Evolutionary conservation across 1,140 invertebrate species (phyloP).

Genomic region (Campoletis sonorensis): DNA sequence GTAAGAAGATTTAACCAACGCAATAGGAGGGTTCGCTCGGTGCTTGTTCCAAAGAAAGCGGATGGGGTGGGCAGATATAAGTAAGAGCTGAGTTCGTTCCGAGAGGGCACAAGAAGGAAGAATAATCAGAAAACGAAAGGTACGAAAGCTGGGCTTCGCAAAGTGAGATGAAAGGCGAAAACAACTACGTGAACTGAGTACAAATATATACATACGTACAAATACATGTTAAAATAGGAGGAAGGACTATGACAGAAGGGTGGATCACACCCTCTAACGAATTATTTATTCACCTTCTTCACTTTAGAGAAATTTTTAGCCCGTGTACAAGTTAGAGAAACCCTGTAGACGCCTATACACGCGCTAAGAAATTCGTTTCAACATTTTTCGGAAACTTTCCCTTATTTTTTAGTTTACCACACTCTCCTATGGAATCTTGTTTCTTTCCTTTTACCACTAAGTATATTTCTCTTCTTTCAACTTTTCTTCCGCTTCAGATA

Average conservation of each 20-base stretch:
- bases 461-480: no score
- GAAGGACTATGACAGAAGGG: constrained; percentile 55
- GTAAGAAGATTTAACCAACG: constrained; percentile 13
- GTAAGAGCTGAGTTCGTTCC: constrained; percentile 38
- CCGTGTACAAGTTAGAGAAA: constrained; percentile 8
- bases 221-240: constrained; percentile 29
- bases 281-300: constrained; percentile 55
- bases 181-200: background rate
- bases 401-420: background rate
- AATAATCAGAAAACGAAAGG: constrained; percentile 45
- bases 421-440: background rate
- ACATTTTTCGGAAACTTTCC: background rate
- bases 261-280: constrained; percentile 48
- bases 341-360: background rate
- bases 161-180: constrained; percentile 28
- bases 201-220: background rate
- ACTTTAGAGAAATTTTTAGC: constrained; percentile 47
- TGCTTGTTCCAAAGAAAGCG: constrained; percentile 3
- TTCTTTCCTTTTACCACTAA: background rate
- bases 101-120: constrained; percentile 35
- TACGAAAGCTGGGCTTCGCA: background rate
- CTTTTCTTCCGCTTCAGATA: background rate
- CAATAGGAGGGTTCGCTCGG: constrained; percentile 8
- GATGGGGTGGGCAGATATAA: background rate
- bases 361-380: background rate